Conservation (phyloP, 2,113 vertebrate species). For the Dipodomys spectabilis region DNA sequence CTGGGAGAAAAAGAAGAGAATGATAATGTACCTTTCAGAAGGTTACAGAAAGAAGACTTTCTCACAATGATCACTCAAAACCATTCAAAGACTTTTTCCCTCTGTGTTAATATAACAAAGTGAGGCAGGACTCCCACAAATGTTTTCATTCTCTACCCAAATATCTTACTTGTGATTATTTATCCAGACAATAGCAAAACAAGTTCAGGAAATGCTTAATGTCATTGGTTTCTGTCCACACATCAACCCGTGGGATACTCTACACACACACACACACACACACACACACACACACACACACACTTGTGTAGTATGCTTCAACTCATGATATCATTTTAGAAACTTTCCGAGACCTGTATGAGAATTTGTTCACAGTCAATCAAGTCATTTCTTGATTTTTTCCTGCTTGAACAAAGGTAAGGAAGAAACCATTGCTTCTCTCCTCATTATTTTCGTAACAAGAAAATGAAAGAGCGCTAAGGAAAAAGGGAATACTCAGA, state of each 20-base stretch:
- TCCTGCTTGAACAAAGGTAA: constrained; percentile 50
- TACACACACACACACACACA: too few species aligned
- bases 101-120: constrained; percentile 54
- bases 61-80: constrained; percentile 39
- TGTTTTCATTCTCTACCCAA: constrained; percentile 34
- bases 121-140: constrained; percentile 39
- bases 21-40: constrained; percentile 48
- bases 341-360: constrained; percentile 32
- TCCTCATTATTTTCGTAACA: background rate
- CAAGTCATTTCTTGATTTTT: constrained; percentile 7
- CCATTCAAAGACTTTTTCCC: constrained; percentile 35
- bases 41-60: constrained; percentile 54
- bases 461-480: constrained; percentile 30
- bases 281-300: background rate
- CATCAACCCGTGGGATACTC: constrained; percentile 9
- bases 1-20: constrained; percentile 7
- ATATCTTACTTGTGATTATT: constrained; percentile 57
- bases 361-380: constrained; percentile 40
- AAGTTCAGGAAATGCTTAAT: constrained; percentile 54
- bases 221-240: constrained; percentile 45
- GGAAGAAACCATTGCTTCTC: constrained; percentile 31
- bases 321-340: constrained; percentile 49
- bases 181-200: constrained; percentile 53
- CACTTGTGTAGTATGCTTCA: constrained; percentile 53
- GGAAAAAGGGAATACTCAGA: background rate